Evolutionary conservation across 1,140 invertebrate genomes (phyloP), one percentile per base, ranked within the genome.

Genomic region (Bombus fervidus): DNA sequence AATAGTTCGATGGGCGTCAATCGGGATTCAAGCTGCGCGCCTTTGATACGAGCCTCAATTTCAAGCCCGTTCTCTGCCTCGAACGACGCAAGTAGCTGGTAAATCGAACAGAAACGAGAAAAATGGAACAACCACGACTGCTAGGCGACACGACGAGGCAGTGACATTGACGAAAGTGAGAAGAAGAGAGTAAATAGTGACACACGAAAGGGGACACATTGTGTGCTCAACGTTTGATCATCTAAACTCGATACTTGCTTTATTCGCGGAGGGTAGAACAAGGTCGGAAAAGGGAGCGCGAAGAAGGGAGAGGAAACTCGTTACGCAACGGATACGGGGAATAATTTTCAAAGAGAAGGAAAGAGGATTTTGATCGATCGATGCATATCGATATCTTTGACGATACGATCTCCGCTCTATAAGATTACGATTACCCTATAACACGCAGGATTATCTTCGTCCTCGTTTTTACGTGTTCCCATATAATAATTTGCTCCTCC

Each of bases 401-500:
- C 13, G 62, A 66, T 66, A 15, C 62, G 37, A 69, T n/a, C 12
- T 15, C 69, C 37, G 28, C 25, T 25, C 37, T 12, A 28, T 25
- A 28, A 28, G 37, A 10, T 71, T 53, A 53, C 39, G 69, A 1
- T 12, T 28, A 6, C 22, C 10, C 8, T 4, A 39, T 6, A 41
- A 41, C 28, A 41, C 37, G 25, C 13, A 28, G 28, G 28, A 28
- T 39, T 22, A 47, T 0, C 10, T 37, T 37, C 41, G 13, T 13
- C 2, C 25, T 9, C n/a, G 15, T 28, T 66, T 25, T 18, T n/a
- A 31, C 62, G 5, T 12, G 64, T 25, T 37, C 1, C 28, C 12
- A 4, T 18, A 25, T 28, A 34, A 81, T 81, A 62, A 81, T 64
- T 81, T 10, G 53, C 31, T 75, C 4, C 9, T 69, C n/a, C 66